phyloP scores from a whole-genome alignment of 2,797 vertebrate genomes.

The Spinus pinus region DNA sequence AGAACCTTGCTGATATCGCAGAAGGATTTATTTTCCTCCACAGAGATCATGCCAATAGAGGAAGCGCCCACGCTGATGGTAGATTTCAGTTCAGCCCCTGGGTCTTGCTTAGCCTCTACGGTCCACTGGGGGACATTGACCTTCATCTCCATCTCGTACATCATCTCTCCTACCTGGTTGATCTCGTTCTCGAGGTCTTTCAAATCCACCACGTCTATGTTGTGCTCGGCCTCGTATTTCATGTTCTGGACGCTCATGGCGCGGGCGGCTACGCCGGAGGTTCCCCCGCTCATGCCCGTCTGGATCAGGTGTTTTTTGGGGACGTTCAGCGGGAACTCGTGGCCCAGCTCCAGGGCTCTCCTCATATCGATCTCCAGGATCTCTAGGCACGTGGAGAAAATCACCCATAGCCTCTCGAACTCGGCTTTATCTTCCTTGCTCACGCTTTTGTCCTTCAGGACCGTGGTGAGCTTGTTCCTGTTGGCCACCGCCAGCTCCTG shows the following conservation, averaged over 20 bases:
- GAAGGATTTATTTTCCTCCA: slow-evolving; percentile 79
- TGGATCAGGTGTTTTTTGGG: slow-evolving; percentile 92
- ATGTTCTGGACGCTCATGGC: slow-evolving; percentile 94
- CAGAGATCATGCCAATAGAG: slow-evolving; percentile 85
- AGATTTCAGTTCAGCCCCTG: slow-evolving; percentile 91
- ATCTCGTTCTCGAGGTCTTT: slow-evolving; percentile 90
- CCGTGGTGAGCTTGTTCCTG: slow-evolving; percentile 85
- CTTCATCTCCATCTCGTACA: slow-evolving; percentile 98
- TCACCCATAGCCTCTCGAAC: slow-evolving; percentile 95
- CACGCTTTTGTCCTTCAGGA: slow-evolving; percentile 86
- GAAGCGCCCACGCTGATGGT: slow-evolving; percentile 86
- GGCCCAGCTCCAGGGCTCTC: slow-evolving; percentile 88
- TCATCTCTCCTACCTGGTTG: slow-evolving; percentile 90
- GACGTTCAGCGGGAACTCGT: slow-evolving; percentile 90
- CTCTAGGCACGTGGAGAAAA: slow-evolving; percentile 95
- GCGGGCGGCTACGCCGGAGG: slow-evolving; percentile 86
- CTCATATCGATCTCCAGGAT: slow-evolving; percentile 96
- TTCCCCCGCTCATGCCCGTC: slow-evolving; percentile 91
- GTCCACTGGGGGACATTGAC: slow-evolving; percentile 97
- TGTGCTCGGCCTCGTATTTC: slow-evolving; percentile 87
- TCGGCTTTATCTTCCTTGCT: slow-evolving; percentile 88
- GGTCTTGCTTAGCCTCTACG: slow-evolving; percentile 91
- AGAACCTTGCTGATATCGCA: slow-evolving; percentile 85
- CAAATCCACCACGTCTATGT: slow-evolving; percentile 89
- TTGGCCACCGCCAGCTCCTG: slow-evolving; percentile 90